Evolutionary conservation across 2,113 vertebrate genomes (phyloP).

Genomic region (Corythaixoides concolor): DNA sequence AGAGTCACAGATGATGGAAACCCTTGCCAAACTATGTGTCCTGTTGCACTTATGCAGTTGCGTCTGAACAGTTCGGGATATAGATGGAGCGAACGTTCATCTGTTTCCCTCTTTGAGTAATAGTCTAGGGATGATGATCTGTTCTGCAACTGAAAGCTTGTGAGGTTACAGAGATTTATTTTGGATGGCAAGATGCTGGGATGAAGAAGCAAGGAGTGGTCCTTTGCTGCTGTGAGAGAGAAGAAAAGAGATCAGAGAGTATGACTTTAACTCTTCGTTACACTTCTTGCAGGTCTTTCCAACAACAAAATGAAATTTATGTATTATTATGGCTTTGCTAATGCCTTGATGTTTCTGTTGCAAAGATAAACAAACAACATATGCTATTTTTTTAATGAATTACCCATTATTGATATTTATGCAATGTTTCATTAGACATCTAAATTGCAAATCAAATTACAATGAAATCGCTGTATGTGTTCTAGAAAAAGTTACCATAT

Average conservation of each 20-base stretch:
- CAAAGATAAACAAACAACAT: background rate
- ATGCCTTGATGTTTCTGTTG: background rate
- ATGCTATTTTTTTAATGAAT: background rate
- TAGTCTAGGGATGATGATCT: background rate
- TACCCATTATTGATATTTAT: background rate
- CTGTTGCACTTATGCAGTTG: background rate
- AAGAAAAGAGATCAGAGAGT: background rate
- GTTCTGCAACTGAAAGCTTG: background rate
- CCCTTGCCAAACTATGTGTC: accelerated
- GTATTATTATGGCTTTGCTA: background rate
- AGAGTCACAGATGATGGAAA: background rate
- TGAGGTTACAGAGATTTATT: background rate
- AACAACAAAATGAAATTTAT: background rate
- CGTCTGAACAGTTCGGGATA: background rate
- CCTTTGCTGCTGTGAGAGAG: background rate
- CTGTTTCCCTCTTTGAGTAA: background rate
- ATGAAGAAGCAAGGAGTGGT: background rate
- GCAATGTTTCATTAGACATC: background rate
- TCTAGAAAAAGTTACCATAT: background rate
- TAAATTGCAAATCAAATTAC: background rate
- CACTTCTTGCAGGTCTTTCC: background rate
- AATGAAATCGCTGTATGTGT: background rate
- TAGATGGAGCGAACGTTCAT: background rate
- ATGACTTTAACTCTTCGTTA: background rate
- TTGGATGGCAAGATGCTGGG: background rate